Evolutionary conservation across 2,797 vertebrate genomes (phyloP).

Genomic region (Rhynchotus rufescens): DNA sequence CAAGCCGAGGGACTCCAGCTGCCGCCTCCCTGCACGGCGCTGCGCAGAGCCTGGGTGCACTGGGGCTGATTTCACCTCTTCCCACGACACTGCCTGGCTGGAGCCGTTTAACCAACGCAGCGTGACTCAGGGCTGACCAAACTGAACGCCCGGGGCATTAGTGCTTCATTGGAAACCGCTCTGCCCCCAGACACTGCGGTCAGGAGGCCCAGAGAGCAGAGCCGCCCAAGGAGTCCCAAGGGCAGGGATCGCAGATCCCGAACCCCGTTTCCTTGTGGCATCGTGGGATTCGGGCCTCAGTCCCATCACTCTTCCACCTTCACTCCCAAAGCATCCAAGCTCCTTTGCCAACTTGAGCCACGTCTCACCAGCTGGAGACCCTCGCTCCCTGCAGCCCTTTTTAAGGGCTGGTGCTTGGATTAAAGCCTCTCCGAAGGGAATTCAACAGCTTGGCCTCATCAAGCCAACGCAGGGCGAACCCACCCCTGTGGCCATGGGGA

Average conservation of each 20-base stretch:
- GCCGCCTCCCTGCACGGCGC: background rate
- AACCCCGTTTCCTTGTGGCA: accelerated
- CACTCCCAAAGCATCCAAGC: background rate
- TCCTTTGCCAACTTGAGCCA: background rate
- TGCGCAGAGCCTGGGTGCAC: background rate
- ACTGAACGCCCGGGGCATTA: background rate
- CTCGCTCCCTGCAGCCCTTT: background rate
- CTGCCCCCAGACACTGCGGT: background rate
- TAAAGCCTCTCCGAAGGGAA: background rate
- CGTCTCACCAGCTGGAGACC: background rate
- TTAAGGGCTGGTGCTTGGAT: background rate
- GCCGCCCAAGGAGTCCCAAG: background rate
- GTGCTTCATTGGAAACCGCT: background rate
- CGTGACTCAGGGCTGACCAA: conserved; percentile 37
- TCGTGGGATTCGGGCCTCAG: background rate
- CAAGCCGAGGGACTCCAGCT: background rate
- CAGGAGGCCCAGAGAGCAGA: background rate
- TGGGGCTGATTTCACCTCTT: background rate
- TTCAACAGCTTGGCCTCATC: accelerated
- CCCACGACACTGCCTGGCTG: background rate
- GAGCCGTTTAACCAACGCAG: background rate
- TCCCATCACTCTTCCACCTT: background rate
- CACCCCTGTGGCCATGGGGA: accelerated
- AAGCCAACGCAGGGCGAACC: background rate
- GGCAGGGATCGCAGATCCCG: background rate